Percentiles rank a stretch among this genome's conserved stretches.
Evolutionary conservation across 2,113 vertebrate species (phyloP).

Genomic region (Muntiacus muntjak): DNA sequence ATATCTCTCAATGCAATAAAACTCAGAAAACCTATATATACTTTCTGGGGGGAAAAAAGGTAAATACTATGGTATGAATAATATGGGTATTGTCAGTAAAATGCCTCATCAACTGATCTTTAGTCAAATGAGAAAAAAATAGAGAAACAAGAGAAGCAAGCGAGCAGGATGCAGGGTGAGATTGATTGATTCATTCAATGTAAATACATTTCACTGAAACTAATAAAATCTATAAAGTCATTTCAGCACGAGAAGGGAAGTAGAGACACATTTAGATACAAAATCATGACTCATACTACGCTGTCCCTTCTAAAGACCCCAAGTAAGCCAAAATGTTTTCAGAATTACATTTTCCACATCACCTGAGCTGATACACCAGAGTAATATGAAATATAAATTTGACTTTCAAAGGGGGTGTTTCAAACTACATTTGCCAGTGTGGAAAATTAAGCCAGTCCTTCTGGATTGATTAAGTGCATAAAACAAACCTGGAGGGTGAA

Average conservation of each 20-base stretch:
- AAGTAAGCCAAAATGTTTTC: conserved; percentile 34
- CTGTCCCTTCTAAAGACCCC: conserved; percentile 13
- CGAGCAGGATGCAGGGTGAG: background rate
- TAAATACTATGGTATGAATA: background rate
- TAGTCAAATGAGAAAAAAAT: background rate
- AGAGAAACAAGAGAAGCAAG: background rate
- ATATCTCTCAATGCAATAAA: background rate
- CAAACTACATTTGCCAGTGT: conserved; percentile 34
- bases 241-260: conserved; percentile 8
- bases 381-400: conserved; percentile 39
- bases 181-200: background rate
- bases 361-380: conserved; percentile 49
- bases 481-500: background rate
- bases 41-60: background rate
- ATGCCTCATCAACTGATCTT: background rate
- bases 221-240: conserved; percentile 15
- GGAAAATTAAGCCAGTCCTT: conserved; percentile 62
- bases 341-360: conserved; percentile 69
- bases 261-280: background rate
- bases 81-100: background rate
- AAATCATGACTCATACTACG: background rate
- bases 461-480: conserved; percentile 26
- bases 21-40: background rate
- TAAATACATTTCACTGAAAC: conserved; percentile 48
- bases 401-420: conserved; percentile 41